A percentile compares a stretch with the other conserved stretches of the same genome.
Conservation (phyloP, 1,140 invertebrate genomes). For the Bombus ignitus region DNA sequence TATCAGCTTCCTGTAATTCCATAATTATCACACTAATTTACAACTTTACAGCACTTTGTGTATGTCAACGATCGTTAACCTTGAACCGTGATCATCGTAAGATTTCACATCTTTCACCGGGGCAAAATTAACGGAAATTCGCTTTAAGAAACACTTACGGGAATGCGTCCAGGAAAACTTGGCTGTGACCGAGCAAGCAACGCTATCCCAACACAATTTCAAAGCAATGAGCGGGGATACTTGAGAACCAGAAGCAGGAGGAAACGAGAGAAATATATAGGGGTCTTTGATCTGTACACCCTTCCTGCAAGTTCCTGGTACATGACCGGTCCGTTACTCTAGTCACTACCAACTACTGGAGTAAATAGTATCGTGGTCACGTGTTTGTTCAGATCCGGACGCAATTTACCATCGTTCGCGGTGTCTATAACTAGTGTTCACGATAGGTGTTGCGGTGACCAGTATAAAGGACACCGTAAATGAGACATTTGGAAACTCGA, state of each 20-base stretch:
- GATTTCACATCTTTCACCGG: slow-evolving; percentile 8
- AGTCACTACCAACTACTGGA: slow-evolving; percentile 58
- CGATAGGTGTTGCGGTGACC: slow-evolving; percentile 14
- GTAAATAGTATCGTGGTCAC: slow-evolving; percentile 61
- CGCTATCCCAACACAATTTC: slow-evolving; percentile 52
- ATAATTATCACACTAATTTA: neutral
- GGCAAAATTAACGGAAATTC: slow-evolving; percentile 52
- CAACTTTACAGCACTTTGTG: neutral
- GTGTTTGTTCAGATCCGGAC: slow-evolving; percentile 59
- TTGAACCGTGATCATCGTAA: slow-evolving; percentile 7
- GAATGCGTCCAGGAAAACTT: slow-evolving; percentile 46
- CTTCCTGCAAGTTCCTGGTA: slow-evolving; percentile 64
- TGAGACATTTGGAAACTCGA: neutral
- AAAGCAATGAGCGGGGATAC: slow-evolving; percentile 23
- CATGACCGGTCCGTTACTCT: slow-evolving; percentile 59
- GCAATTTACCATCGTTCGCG: slow-evolving; percentile 60
- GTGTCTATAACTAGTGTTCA: slow-evolving; percentile 42
- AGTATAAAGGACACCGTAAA: neutral
- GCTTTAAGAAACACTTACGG: slow-evolving; percentile 40
- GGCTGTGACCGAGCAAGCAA: slow-evolving; percentile 57
- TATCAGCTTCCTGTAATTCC: too few relatives aligned
- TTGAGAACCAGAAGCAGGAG: neutral
- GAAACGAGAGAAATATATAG: slow-evolving; percentile 39
- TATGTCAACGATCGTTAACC: slow-evolving; percentile 1
- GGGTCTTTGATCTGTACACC: slow-evolving; percentile 58